Conservation (phyloP, 2,797 vertebrate species). For the Myioborus melanocephalus region DNA sequence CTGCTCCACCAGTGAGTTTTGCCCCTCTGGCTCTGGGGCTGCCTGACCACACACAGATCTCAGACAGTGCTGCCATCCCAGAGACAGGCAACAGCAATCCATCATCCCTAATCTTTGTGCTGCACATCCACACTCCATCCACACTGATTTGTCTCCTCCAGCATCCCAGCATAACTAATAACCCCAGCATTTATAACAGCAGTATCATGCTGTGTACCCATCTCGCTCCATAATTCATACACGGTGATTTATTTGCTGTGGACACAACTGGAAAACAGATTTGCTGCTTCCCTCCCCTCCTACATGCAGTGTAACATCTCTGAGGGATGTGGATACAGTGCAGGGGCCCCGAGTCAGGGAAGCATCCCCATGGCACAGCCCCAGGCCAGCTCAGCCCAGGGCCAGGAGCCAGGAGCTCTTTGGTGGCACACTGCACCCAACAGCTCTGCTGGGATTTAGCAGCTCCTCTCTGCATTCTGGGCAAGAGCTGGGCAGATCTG, state of each 20-base stretch:
- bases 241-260: neutral
- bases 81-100: neutral
- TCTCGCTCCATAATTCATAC: slow-evolving; percentile 1
- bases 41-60: neutral
- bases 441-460: neutral
- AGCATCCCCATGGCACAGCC: neutral
- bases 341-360: neutral
- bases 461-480: neutral
- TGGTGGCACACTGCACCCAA: neutral
- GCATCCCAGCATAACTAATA: neutral
- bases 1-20: neutral
- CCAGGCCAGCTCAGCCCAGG: neutral
- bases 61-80: neutral
- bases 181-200: neutral
- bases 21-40: neutral
- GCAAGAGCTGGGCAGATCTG: neutral
- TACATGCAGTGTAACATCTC: neutral
- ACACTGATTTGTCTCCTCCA: slow-evolving; percentile 18
- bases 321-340: neutral
- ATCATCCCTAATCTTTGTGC: slow-evolving; percentile 50
- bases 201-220: neutral
- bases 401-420: neutral
- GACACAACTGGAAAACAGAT: neutral
- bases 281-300: neutral
- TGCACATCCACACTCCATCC: neutral